Percentiles rank a stretch among this genome's conserved stretches.
Evolutionary conservation across 2,113 vertebrate genomes (phyloP).

Genomic region (Athene noctua): DNA sequence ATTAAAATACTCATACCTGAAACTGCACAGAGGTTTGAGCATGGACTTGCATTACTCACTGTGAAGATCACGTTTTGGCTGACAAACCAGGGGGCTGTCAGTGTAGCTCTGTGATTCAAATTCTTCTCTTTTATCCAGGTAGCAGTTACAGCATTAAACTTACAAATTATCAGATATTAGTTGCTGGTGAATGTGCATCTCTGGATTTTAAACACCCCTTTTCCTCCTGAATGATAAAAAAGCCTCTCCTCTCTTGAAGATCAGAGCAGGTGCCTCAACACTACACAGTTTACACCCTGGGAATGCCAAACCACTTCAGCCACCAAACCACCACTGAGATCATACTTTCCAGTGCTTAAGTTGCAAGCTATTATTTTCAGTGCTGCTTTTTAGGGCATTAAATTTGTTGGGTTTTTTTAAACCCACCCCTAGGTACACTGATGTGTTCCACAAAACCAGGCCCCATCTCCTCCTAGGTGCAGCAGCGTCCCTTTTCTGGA

Average conservation of each 20-base stretch:
- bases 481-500: background rate
- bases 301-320: background rate
- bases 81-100: background rate
- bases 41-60: fast-evolving
- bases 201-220: background rate
- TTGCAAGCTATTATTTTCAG: background rate
- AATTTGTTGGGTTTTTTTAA: background rate
- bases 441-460: background rate
- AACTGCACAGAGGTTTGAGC: background rate
- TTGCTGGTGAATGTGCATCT: background rate
- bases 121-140: background rate
- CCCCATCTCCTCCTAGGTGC: background rate
- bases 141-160: background rate
- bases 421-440: background rate
- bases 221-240: background rate
- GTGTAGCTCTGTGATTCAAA: background rate
- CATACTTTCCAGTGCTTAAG: background rate
- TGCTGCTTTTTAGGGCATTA: background rate
- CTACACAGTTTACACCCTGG: background rate
- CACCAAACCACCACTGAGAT: background rate
- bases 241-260: background rate
- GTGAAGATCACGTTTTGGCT: background rate
- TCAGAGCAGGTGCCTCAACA: background rate
- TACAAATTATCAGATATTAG: background rate
- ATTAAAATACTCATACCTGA: background rate